A percentile compares a stretch with the other conserved stretches of the same genome.
phyloP scores from a whole-genome alignment of 2,888 invertebrate genomes.

The Aphrophora alni region DNA sequence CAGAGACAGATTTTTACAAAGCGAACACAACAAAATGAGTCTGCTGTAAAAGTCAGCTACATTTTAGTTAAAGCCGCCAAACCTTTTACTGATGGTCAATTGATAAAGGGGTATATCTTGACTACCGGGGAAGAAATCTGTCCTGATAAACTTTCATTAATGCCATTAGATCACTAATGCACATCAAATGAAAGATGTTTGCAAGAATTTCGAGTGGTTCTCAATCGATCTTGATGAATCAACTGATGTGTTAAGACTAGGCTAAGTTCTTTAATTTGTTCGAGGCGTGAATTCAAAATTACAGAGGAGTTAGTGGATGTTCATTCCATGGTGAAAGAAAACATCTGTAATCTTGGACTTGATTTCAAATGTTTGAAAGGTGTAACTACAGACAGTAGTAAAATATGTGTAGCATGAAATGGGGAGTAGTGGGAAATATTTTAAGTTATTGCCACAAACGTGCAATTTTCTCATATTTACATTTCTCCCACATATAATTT shows the following conservation, averaged over 20 bases:
- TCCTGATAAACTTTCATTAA: conserved; percentile 27
- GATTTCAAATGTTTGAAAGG: too few relatives aligned
- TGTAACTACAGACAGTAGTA: too few relatives aligned
- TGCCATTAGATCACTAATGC: conserved; percentile 20
- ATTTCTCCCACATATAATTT: too few relatives aligned
- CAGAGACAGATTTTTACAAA: neutral
- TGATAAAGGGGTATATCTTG: conserved; percentile 30
- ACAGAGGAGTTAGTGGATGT: neutral
- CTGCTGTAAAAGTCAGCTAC: conserved; percentile 20
- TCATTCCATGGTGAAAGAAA: neutral
- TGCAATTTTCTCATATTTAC: too few relatives aligned
- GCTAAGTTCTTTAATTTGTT: neutral
- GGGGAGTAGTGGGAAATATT: too few relatives aligned
- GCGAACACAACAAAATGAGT: neutral
- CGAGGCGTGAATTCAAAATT: neutral
- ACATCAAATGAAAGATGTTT: neutral
- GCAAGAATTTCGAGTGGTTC: neutral
- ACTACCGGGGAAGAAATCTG: conserved; percentile 30
- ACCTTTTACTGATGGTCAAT: conserved; percentile 38
- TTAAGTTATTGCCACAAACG: too few relatives aligned
- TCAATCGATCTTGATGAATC: neutral
- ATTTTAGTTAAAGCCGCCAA: conserved; percentile 30
- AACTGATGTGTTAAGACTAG: neutral
- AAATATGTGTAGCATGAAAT: too few relatives aligned
- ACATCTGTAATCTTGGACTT: too few relatives aligned